Evolutionary conservation across 2,888 invertebrate genomes (phyloP), one percentile per base, ranked within the genome.

Genomic region (Bibio marci): DNA sequence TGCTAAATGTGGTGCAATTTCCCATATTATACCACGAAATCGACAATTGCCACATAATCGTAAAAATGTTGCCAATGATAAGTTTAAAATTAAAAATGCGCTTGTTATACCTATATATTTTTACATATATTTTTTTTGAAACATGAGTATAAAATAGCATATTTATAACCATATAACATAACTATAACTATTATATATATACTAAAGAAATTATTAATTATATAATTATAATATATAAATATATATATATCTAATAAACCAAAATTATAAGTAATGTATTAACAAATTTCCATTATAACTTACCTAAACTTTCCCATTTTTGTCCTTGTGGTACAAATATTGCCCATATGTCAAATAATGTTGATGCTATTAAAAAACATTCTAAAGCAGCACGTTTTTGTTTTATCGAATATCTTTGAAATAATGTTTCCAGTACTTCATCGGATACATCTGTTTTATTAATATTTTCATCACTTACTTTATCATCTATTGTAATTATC

Each of bases 371-470:
- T 14, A 79, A 63, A 57, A 79, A 80, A 58, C 76, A 76, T 53
- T 73, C 71, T 32, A 80, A 62, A 26, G 79, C 80, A 35, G 73
- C 70, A 35, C 78, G 68, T 50, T 79, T 73, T 55, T 80, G 80
- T 50, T 78, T 74, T 34, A 74, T 66, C 50, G 75, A 74, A 57
- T 80, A 80, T 44, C 72, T 73, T 47, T 76, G 75, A 55, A 80
- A 81, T 5, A 80, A 65, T 49, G 69, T 69, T 53, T 80, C 78
- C 46, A 80, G 63, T 37, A 75, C 70, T 8, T 69, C 64, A 50
- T 73, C 74, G 26, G 52, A 53, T 30, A 60, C 58, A 32, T 54
- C 50, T 18, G 18, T 22, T 22, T 22, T 22, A 22, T 22, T 22
- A 6, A 22, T 4, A 22, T 22, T 22, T 22, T 22, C 5, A 22